A percentile compares a stretch with the other conserved stretches of the same genome.
These are phyloP conservation scores for Azemiops feae DNA, from an alignment of 2,113 vertebrate species.

Conservation along the genomic window DNA sequence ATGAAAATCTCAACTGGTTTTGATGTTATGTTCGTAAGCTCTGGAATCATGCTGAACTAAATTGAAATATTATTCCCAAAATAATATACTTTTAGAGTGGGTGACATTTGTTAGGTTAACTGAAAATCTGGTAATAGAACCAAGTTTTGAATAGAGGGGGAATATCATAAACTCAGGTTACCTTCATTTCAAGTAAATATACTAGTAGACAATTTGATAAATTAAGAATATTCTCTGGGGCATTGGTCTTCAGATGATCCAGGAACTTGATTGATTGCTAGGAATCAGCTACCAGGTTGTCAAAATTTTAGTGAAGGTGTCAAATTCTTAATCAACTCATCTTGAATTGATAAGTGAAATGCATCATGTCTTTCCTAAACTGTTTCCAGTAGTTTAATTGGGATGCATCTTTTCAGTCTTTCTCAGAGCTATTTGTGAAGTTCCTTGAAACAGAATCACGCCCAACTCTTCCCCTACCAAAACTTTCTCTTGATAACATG, in stretches of 20 bases:
- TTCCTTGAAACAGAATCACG: conserved; percentile 94
- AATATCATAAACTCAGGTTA: background rate
- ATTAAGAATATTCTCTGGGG: background rate
- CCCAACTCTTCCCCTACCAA: conserved; percentile 83
- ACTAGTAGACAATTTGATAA: background rate
- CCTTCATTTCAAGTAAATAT: background rate
- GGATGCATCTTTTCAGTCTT: conserved; percentile 78
- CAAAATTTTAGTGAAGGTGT: background rate
- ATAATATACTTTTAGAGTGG: background rate
- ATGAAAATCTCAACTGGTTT: background rate
- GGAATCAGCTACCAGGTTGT: background rate
- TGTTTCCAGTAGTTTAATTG: conserved; percentile 29
- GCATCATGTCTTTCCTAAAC: background rate
- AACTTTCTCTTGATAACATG: conserved; percentile 81
- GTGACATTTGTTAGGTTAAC: background rate
- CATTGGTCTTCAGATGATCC: background rate
- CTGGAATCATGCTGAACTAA: background rate
- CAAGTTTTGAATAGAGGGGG: background rate
- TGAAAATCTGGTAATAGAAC: background rate
- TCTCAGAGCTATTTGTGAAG: conserved; percentile 96
- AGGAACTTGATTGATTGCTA: background rate
- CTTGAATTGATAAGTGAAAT: background rate
- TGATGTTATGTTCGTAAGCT: background rate
- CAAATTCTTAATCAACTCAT: background rate
- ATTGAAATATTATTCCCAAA: background rate